phyloP scores from a whole-genome alignment of 2,113 vertebrate genomes.

The Vicugna pacos region DNA sequence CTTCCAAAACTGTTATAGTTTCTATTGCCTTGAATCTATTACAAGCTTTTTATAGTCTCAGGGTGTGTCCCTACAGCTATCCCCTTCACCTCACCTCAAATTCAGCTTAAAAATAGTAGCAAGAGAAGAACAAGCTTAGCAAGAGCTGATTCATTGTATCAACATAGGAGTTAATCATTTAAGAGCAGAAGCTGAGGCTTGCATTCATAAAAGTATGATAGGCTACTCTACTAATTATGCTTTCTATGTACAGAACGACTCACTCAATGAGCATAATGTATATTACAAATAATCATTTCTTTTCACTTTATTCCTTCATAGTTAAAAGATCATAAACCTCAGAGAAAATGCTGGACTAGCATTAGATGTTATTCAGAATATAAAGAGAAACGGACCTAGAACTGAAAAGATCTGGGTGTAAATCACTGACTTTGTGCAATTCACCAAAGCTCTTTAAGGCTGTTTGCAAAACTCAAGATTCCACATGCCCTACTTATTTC shows the following conservation, averaged over 20 bases:
- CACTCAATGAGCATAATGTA: not conserved
- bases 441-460: not conserved
- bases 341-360: not conserved
- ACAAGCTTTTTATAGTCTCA: not conserved
- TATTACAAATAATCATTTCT: not conserved
- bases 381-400: not conserved
- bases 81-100: not conserved
- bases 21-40: not conserved
- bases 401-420: not conserved
- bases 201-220: not conserved
- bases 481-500: not conserved
- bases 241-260: not conserved
- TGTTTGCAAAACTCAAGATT: not conserved
- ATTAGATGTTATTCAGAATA: not conserved
- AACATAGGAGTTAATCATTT: not conserved
- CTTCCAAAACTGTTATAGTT: not conserved
- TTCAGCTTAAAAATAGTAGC: not conserved
- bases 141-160: not conserved
- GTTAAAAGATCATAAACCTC: slow-evolving; percentile 4
- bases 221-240: not conserved
- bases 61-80: not conserved
- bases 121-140: not conserved
- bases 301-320: slow-evolving; percentile 32
- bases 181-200: not conserved
- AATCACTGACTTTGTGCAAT: not conserved